These are phyloP conservation scores for Drosophila pseudotalamancana DNA, from an alignment of 2,888 invertebrate genomes.

Conservation along the genomic window DNA sequence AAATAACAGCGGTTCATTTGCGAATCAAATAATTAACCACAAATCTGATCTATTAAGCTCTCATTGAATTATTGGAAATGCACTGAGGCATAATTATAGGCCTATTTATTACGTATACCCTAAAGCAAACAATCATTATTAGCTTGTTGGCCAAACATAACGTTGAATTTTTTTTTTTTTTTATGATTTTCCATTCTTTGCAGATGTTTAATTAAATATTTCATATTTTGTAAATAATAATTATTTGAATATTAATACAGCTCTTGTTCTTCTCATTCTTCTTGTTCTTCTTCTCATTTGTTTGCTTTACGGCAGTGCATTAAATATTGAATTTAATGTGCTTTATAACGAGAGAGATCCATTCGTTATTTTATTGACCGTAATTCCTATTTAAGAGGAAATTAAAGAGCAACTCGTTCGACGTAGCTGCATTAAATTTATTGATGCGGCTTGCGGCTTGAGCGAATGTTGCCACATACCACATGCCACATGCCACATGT, in stretches of 20 bases:
- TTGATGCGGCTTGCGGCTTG: not conserved
- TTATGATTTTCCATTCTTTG: too few relatives aligned
- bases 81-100: too few relatives aligned
- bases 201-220: too few relatives aligned
- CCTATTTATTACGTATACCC: constrained; percentile 9
- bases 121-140: not conserved
- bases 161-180: too few relatives aligned
- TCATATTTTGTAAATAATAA: too few relatives aligned
- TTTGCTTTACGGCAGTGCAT: too few relatives aligned
- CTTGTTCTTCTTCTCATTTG: too few relatives aligned
- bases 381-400: not conserved
- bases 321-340: too few relatives aligned
- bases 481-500: not conserved
- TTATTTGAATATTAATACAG: too few relatives aligned
- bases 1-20: not conserved
- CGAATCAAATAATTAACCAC: not conserved
- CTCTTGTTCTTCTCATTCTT: too few relatives aligned
- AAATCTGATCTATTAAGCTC: not conserved
- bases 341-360: too few relatives aligned
- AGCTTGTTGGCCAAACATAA: not conserved
- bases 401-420: not conserved
- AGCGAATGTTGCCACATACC: not conserved
- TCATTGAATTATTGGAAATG: not conserved
- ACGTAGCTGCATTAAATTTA: constrained; percentile 3
- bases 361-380: not conserved